A percentile compares a stretch with the other conserved stretches of the same genome.
phyloP scores from a whole-genome alignment of 2,113 vertebrate genomes.

The Danionella cerebrum region DNA sequence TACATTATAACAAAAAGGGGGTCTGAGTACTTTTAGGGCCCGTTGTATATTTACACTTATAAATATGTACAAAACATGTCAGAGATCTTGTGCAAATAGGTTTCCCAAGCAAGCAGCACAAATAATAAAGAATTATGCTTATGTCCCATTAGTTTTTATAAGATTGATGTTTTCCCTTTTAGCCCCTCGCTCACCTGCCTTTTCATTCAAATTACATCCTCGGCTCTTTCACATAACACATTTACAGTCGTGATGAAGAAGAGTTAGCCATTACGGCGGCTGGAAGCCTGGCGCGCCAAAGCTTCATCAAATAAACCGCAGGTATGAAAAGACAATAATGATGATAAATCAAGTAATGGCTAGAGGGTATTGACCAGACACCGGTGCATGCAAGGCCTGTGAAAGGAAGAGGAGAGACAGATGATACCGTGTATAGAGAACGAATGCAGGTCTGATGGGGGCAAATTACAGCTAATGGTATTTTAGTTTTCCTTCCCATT shows the following conservation, averaged over 20 bases:
- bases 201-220: background rate
- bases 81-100: background rate
- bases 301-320: slow-evolving; percentile 32
- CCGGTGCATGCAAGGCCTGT: background rate
- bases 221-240: background rate
- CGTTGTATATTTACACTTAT: too few relatives aligned
- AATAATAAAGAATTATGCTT: background rate
- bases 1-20: too few relatives aligned
- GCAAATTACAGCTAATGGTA: slow-evolving; percentile 11
- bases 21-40: too few relatives aligned
- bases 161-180: background rate
- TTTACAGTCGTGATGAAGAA: slow-evolving; percentile 9
- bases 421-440: background rate
- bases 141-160: background rate
- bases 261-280: background rate
- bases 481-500: slow-evolving; percentile 17
- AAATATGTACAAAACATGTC: too few relatives aligned
- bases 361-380: slow-evolving; percentile 9
- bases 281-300: slow-evolving; percentile 1
- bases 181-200: background rate
- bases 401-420: background rate
- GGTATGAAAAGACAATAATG: slow-evolving; percentile 26
- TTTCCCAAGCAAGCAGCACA: background rate
- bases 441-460: slow-evolving; percentile 13
- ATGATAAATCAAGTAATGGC: slow-evolving; percentile 36